phyloP scores from a whole-genome alignment of 2,113 vertebrate species.

The Phylloscopus whistleri region DNA sequence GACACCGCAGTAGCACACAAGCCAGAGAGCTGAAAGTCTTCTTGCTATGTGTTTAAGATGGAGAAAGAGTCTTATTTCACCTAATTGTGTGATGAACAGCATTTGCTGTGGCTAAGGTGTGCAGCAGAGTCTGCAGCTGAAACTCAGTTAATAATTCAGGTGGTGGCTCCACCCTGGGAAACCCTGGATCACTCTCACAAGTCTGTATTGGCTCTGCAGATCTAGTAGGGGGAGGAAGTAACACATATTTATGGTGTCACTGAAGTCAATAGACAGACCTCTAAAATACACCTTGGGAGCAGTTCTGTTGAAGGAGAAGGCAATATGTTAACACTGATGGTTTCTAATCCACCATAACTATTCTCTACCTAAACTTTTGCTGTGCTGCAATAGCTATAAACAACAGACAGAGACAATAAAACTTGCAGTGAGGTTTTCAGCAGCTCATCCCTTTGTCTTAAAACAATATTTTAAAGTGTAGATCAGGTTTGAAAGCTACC shows the following conservation, averaged over 20 bases:
- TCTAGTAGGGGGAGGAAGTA: background rate
- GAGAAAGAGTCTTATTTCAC: background rate
- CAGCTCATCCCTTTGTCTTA: constrained; percentile 2
- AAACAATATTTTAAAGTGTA: constrained; percentile 18
- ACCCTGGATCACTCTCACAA: background rate
- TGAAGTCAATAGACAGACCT: background rate
- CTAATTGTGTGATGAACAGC: background rate
- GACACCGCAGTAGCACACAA: background rate
- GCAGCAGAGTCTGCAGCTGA: background rate
- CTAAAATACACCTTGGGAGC: constrained; percentile 29
- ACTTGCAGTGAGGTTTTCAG: background rate
- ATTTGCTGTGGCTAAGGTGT: background rate
- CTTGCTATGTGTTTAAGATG: background rate
- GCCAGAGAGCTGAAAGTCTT: background rate
- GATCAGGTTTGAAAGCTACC: background rate
- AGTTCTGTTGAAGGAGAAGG: constrained; percentile 34
- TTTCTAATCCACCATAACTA: constrained; percentile 47
- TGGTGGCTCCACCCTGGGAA: background rate
- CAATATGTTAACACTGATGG: background rate
- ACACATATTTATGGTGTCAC: constrained; percentile 45
- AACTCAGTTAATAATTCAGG: constrained; percentile 4
- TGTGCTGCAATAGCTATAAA: constrained; percentile 4
- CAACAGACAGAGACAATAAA: constrained; percentile 13
- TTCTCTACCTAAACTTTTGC: constrained; percentile 11
- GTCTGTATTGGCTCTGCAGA: background rate